Conservation (phyloP, 2,113 vertebrate genomes). For the Callospermophilus lateralis region DNA sequence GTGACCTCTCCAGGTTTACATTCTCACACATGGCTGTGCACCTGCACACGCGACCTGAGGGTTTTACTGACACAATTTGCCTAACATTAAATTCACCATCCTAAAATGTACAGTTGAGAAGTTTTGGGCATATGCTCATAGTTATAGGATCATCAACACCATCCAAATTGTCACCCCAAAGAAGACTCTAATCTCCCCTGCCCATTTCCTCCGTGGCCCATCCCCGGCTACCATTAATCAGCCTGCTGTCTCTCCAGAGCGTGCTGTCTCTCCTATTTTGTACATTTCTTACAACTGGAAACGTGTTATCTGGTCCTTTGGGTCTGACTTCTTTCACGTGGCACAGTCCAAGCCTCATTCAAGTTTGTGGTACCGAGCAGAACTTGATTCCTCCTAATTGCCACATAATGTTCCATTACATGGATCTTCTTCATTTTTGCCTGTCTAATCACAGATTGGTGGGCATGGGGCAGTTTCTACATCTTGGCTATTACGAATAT, state of each 20-base stretch:
- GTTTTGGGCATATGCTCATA: background rate
- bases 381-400: background rate
- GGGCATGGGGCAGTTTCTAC: background rate
- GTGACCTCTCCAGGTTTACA: background rate
- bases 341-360: background rate
- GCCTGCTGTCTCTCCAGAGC: background rate
- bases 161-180: background rate
- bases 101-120: background rate
- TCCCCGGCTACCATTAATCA: background rate
- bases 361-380: background rate
- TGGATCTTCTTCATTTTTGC: background rate
- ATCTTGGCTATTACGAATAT: background rate
- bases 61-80: background rate
- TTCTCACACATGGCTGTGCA: background rate
- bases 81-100: background rate
- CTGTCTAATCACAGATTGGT: background rate
- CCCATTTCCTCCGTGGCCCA: accelerated
- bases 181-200: background rate
- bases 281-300: background rate
- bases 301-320: background rate
- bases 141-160: background rate
- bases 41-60: background rate
- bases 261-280: background rate
- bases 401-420: background rate
- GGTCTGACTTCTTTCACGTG: background rate